phyloP scores from a whole-genome alignment of 2,113 vertebrate genomes.

The Campylomormyrus tamandua region DNA sequence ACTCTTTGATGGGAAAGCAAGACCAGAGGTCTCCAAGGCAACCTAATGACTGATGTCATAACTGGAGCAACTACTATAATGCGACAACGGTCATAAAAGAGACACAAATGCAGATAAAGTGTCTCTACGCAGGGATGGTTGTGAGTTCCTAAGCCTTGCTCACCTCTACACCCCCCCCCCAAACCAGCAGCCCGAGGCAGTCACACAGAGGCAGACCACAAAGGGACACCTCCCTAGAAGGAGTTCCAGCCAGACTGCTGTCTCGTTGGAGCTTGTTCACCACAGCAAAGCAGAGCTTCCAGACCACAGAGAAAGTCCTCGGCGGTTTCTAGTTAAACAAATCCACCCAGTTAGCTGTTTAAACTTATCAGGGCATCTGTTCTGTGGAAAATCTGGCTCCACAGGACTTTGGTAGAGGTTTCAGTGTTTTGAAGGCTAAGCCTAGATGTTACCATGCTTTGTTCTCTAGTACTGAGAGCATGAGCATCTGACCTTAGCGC shows the following conservation, averaged over 20 bases:
- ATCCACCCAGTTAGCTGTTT: neutral
- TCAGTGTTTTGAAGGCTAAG: neutral
- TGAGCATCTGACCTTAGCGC: neutral
- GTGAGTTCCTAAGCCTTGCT: neutral
- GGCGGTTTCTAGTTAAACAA: neutral
- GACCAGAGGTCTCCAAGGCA: neutral
- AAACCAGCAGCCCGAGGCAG: neutral
- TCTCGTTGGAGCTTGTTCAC: neutral
- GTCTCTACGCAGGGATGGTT: neutral
- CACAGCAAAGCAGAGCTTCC: neutral
- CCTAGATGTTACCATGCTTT: neutral
- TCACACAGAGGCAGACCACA: neutral
- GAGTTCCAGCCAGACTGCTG: neutral
- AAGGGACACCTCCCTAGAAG: neutral
- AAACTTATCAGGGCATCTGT: neutral
- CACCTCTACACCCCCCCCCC: neutral
- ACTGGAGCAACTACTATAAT: neutral
- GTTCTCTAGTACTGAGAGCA: neutral
- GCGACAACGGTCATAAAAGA: neutral
- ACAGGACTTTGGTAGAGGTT: neutral
- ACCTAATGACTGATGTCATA: neutral
- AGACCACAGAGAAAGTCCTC: neutral
- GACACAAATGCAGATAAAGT: neutral
- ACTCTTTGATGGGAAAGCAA: neutral
- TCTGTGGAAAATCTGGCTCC: neutral